Conservation (phyloP, 2,113 vertebrate species). For the Hucho hucho region DNA sequence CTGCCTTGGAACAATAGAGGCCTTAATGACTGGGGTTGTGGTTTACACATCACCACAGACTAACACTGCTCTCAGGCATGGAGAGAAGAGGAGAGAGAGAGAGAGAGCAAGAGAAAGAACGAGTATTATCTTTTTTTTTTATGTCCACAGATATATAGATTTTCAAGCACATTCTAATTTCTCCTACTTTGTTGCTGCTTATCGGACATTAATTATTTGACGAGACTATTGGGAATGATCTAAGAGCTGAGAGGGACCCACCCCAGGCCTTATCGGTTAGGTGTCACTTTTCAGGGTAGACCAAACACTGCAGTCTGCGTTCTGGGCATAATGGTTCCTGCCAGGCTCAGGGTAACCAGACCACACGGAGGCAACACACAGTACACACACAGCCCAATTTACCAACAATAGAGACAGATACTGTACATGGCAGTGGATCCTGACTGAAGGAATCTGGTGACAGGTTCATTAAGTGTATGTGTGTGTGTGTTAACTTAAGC, state of each 20-base stretch:
- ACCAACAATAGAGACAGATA: constrained; percentile 14
- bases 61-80: constrained; percentile 31
- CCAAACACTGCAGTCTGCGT: neutral
- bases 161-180: neutral
- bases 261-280: constrained; percentile 9
- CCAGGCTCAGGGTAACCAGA: neutral
- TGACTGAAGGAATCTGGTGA: constrained; percentile 6
- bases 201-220: neutral
- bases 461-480: constrained; percentile 1
- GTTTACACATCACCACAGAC: constrained; percentile 50
- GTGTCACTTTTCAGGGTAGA: constrained; percentile 24
- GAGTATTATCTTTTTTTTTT: neutral
- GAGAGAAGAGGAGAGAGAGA: constrained; percentile 27
- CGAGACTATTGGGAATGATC: neutral
- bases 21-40: constrained; percentile 43
- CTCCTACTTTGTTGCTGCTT: neutral
- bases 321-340: constrained; percentile 20
- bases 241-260: neutral
- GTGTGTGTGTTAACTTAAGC: neutral
- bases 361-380: neutral
- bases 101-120: constrained; percentile 25
- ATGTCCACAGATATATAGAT: no score
- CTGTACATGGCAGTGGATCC: neutral
- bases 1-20: constrained; percentile 64
- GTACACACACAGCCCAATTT: neutral